Base-by-base conservation (phyloP, 2,797 vertebrate genomes). In the Microhierax caerulescens region DNA sequence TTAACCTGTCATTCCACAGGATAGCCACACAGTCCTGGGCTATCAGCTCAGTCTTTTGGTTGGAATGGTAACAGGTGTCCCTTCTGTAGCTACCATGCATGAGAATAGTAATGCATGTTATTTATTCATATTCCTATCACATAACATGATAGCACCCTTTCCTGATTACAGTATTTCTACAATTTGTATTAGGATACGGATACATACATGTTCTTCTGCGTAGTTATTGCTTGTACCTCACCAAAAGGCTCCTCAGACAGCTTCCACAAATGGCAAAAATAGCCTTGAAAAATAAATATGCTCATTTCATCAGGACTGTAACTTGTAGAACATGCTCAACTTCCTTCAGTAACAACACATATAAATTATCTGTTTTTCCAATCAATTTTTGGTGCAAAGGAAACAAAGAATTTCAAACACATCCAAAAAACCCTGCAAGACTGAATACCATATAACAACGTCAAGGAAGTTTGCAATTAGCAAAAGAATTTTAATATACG, bases 1-100 rank as follows among this genome's bases (percentile, higher is more conserved):
- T 95, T 96, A 97, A 97, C 96, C 96, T 97, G 95, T 8, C 95
- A 96, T 83, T 95, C 80, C 45, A 79, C 34, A 53, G 60, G 80
- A 64, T 0, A 69, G 67, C 37, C 3, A 2, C 22, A 57, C 27
- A 48, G 74, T 76, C 95, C 92, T 92, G 80, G 90, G 90, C 92
- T 83, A 93, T 22, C 69, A 95, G 77, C 64, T 88, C 85, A 79
- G 51, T 41, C 48, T 92, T 89, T 56, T 64, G 56, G 64, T 24
- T 87, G 77, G 60, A 86, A 94, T 21, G 4, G 78, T 37, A 89
- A 76, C 21, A 89, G 51, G 9, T 72, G 48, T 43, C 80, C 84
- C 75, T 73, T 63, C 84, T 59, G 70, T 25, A 81, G 37, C 63
- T 36, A 85, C 12, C 59, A 53, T 24, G n/a, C 39, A 82, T n/a